Conservation (phyloP, 2,888 invertebrate genomes). For the Plebejus argus region DNA sequence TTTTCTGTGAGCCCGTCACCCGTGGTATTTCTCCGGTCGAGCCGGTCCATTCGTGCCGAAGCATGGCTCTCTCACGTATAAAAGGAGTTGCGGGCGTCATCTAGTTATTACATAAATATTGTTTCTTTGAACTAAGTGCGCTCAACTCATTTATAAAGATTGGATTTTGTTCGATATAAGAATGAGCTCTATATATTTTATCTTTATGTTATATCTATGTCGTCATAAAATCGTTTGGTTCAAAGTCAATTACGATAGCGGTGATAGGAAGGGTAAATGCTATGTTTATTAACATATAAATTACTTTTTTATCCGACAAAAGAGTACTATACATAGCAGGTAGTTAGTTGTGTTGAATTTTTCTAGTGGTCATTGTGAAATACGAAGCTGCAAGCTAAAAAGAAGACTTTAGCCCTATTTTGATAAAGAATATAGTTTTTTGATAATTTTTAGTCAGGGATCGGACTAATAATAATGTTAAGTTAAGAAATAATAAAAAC, state of each 20-base stretch:
- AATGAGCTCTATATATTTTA: neutral
- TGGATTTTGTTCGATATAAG: neutral
- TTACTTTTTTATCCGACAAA: conserved; percentile 13
- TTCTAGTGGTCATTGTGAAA: neutral
- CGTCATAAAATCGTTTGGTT: conserved; percentile 37
- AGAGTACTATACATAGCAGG: neutral
- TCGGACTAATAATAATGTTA: too few species aligned
- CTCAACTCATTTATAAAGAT: neutral
- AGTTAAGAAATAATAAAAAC: too few species aligned
- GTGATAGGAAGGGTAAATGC: conserved; percentile 15
- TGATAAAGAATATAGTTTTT: neutral
- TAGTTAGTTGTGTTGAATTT: neutral
- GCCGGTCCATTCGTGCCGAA: too few species aligned
- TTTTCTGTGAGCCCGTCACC: too few species aligned
- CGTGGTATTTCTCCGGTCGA: too few species aligned
- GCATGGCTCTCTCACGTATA: too few species aligned
- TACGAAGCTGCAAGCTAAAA: neutral
- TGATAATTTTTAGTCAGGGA: too few species aligned
- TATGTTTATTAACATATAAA: conserved; percentile 21
- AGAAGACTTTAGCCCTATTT: neutral
- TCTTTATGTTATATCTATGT: conserved; percentile 24
- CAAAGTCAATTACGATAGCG: conserved; percentile 45
- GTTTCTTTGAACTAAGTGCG: neutral
- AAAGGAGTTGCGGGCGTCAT: too few species aligned
- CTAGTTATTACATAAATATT: neutral